Conservation (phyloP, 2,797 vertebrate species). For the Phoxinus dragarum region DNA sequence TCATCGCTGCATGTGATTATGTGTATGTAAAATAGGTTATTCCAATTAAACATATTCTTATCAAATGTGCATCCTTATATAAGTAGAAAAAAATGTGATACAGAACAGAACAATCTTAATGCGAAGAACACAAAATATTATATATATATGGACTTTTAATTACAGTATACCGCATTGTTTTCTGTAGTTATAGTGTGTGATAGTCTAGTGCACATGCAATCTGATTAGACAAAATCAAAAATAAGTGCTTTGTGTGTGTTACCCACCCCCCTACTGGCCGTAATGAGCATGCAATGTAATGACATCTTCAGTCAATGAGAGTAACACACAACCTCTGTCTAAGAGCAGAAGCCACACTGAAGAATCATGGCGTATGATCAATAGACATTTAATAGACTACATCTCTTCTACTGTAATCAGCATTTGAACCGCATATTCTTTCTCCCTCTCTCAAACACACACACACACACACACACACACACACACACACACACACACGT, state of each 20-base stretch:
- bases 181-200: not conserved
- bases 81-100: not conserved
- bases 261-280: too few relatives aligned
- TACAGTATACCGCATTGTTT: not conserved
- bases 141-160: not conserved
- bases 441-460: not conserved
- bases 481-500: not conserved
- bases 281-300: slow-evolving; percentile 38
- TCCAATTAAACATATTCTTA: not conserved
- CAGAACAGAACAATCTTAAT: slow-evolving; percentile 4
- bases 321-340: slow-evolving; percentile 1
- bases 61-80: not conserved
- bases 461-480: not conserved
- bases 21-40: not conserved
- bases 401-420: slow-evolving; percentile 23
- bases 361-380: slow-evolving; percentile 16
- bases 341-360: not conserved
- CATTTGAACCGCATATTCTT: not conserved
- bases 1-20: not conserved
- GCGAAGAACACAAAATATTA: not conserved
- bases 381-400: slow-evolving; percentile 42
- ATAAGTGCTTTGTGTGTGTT: not conserved
- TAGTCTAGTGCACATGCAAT: not conserved
- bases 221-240: not conserved
- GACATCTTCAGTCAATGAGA: slow-evolving; percentile 47